Evolutionary conservation across 2,888 invertebrate genomes (phyloP), one percentile per base, ranked within the genome.

Genomic region (Protodeltote pygarga): DNA sequence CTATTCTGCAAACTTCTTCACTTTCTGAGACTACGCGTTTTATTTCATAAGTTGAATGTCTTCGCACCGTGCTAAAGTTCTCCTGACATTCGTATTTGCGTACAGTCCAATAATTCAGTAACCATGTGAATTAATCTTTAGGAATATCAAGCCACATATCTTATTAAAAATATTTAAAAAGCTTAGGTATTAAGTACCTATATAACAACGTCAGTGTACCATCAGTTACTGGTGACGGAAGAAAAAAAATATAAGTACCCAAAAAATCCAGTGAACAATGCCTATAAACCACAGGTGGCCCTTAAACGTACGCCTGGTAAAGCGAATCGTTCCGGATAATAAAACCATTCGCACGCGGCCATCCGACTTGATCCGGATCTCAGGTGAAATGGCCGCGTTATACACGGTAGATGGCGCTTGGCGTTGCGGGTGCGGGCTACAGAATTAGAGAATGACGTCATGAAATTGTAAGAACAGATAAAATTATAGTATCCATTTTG

Each of bases 341-440:
- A 81, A 75, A 77, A 72, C 75, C 80, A 81, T 84, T 81, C 48
- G 72, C 78, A 77, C 77, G 77, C 73, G 58, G 68, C 54, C 47
- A 44, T 32, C 63, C 60, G 34, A 35, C 51, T 42, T 65, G 62
- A 71, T 66, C 73, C 71, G 76, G 73, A 54, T 70, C 71, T 68
- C 66, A 69, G 78, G 73, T 74, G 65, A 59, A 63, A 74, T 62
- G 54, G 63, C 45, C 46, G 57, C 58, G 45, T 60, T 65, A 62
- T 52, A 40, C 48, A 47, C 52, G 62, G 48, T 14, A 50, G 48
- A 72, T 59, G 37, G 57, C 39, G 6, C 24, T 37, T 31, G 35
- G 34, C 19, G n/a, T 13, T 6, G 25, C 13, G 13, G 16, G 20
- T 32, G 10, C n/a, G 5, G 40, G 33, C n/a, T 24, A 16, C 10